These are phyloP conservation scores for Zele albiditarsus DNA, from an alignment of 2,888 invertebrate genomes.

Conservation along the genomic window DNA sequence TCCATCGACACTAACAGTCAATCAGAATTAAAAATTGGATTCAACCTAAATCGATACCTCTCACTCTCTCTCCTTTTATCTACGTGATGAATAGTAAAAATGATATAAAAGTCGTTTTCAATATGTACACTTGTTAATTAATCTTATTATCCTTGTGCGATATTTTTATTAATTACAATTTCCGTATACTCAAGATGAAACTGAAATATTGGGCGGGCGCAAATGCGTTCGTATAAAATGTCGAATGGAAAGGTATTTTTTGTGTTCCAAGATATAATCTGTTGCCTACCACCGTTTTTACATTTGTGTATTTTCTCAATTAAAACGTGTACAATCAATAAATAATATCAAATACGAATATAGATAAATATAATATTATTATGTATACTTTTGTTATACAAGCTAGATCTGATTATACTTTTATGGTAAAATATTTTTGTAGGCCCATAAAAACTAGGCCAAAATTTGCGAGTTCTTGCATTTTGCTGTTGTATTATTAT, in stretches of 20 bases:
- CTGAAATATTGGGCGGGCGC: background rate
- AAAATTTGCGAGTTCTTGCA: conserved; percentile 12
- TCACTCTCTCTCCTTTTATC: background rate
- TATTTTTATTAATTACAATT: background rate
- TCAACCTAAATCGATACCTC: background rate
- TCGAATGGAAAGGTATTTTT: background rate
- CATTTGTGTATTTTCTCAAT: background rate
- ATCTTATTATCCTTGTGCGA: background rate
- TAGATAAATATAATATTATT: conserved; percentile 59
- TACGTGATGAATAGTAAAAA: background rate
- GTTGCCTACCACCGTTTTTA: background rate
- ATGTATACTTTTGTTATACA: conserved; percentile 56
- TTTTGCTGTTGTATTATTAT: background rate
- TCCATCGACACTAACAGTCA: no score
- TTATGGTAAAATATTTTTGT: conserved; percentile 66
- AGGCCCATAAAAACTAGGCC: conserved; percentile 40
- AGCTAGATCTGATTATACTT: conserved; percentile 60
- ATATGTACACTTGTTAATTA: conserved; percentile 1
- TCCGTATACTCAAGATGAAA: background rate
- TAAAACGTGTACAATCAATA: conserved; percentile 59
- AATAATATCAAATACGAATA: conserved; percentile 65
- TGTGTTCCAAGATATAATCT: background rate
- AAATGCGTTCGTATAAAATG: background rate
- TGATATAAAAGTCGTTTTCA: background rate
- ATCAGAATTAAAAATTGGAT: no score